Conservation (phyloP, 2,113 vertebrate genomes). For the Pseudorectes ferrugineus region DNA sequence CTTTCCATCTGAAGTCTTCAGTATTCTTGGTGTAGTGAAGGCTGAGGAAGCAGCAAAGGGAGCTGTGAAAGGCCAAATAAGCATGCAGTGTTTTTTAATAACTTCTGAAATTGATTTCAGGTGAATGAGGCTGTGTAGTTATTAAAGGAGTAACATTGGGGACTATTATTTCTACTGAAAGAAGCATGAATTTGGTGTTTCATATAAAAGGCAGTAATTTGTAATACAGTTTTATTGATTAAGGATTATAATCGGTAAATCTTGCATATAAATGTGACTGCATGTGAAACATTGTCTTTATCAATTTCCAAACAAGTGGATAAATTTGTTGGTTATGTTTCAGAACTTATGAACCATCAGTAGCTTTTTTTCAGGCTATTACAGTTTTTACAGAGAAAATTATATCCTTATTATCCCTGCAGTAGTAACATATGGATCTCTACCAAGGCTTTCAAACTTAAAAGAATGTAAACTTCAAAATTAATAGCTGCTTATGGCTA, state of each 20-base stretch:
- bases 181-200: not conserved
- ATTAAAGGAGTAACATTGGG: not conserved
- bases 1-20: not conserved
- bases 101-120: not conserved
- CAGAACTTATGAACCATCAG: not conserved
- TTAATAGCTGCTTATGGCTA: not conserved
- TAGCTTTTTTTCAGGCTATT: not conserved
- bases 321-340: not conserved
- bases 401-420: not conserved
- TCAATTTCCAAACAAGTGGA: not conserved
- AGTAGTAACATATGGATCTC: not conserved
- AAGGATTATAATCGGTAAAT: not conserved
- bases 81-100: not conserved
- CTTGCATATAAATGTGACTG: not conserved
- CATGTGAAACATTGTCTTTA: not conserved
- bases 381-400: conserved; percentile 9
- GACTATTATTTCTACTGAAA: not conserved
- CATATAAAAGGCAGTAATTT: not conserved
- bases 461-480: not conserved
- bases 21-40: not conserved
- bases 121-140: not conserved
- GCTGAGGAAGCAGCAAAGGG: not conserved
- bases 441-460: not conserved
- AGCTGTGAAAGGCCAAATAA: not conserved
- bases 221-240: not conserved